Conservation (phyloP, 2,888 invertebrate genomes). For the Ryuthela nishihirai region DNA sequence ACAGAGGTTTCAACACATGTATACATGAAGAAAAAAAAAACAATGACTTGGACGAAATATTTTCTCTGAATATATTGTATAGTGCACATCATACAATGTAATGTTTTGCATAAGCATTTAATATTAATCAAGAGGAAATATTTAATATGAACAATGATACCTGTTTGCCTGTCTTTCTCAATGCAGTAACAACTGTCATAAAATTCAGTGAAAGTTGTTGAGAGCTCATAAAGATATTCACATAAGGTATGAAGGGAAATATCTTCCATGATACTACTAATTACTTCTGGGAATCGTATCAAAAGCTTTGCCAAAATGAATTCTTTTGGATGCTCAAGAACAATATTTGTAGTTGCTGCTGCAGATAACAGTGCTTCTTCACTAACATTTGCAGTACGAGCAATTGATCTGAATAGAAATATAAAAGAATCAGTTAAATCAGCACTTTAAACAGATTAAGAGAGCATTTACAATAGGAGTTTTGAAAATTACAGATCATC, state of each 20-base stretch:
- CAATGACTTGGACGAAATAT: neutral
- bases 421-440: neutral
- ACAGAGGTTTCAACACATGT: slow-evolving; percentile 1
- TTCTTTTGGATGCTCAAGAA: slow-evolving; percentile 84
- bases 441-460: no score
- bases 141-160: slow-evolving; percentile 47
- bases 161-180: slow-evolving; percentile 71
- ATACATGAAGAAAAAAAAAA: slow-evolving; percentile 1
- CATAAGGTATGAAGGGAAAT: slow-evolving; percentile 82
- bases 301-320: slow-evolving; percentile 82
- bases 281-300: slow-evolving; percentile 75
- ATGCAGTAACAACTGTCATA: slow-evolving; percentile 97
- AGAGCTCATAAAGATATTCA: slow-evolving; percentile 91
- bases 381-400: slow-evolving; percentile 51
- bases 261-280: slow-evolving; percentile 75
- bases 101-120: no score
- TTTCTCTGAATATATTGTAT: neutral
- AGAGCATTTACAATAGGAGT: no score
- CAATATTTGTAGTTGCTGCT: slow-evolving; percentile 59
- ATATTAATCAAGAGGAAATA: neutral
- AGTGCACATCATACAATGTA: no score
- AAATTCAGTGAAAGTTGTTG: slow-evolving; percentile 92
- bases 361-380: slow-evolving; percentile 56
- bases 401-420: slow-evolving; percentile 51
- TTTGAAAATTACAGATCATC: neutral